Conservation (phyloP, 2,797 vertebrate species). For the Taenioides sp. region DNA sequence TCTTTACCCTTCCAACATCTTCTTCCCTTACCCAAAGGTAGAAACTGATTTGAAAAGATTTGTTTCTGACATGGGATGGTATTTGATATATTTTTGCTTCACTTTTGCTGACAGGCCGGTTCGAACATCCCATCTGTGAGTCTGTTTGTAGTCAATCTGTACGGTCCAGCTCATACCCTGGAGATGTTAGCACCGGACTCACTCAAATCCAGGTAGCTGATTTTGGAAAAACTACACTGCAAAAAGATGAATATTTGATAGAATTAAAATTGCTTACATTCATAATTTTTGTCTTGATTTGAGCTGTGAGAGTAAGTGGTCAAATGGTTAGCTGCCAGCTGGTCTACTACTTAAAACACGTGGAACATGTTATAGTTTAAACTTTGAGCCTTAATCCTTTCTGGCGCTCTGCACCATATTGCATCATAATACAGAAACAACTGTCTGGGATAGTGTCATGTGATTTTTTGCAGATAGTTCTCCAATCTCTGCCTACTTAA, state of each 20-base stretch:
- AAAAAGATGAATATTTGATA: not conserved
- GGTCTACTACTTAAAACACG: no score
- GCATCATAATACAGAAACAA: no score
- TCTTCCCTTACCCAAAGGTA: slow-evolving; percentile 86
- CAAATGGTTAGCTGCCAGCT: no score
- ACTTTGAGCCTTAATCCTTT: no score
- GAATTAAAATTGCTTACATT: not conserved
- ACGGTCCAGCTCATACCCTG: slow-evolving; percentile 80
- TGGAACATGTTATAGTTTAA: no score
- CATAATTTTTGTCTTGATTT: no score
- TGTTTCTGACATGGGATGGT: slow-evolving; percentile 7
- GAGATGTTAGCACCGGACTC: slow-evolving; percentile 82
- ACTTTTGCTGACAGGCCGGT: slow-evolving; percentile 74
- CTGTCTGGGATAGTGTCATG: no score
- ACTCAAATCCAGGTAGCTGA: slow-evolving; percentile 72
- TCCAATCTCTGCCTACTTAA: no score
- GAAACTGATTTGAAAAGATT: slow-evolving; percentile 11
- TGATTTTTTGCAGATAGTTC: no score
- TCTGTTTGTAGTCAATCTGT: slow-evolving; percentile 85
- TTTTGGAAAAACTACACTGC: slow-evolving; percentile 20
- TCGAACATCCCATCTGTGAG: slow-evolving; percentile 80
- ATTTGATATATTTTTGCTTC: slow-evolving; percentile 7
- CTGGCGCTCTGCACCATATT: no score
- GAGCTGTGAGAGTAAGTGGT: no score
- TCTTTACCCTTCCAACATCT: slow-evolving; percentile 78